Conservation (phyloP, 2,888 invertebrate genomes). For the Dicranocentrus wangi region DNA sequence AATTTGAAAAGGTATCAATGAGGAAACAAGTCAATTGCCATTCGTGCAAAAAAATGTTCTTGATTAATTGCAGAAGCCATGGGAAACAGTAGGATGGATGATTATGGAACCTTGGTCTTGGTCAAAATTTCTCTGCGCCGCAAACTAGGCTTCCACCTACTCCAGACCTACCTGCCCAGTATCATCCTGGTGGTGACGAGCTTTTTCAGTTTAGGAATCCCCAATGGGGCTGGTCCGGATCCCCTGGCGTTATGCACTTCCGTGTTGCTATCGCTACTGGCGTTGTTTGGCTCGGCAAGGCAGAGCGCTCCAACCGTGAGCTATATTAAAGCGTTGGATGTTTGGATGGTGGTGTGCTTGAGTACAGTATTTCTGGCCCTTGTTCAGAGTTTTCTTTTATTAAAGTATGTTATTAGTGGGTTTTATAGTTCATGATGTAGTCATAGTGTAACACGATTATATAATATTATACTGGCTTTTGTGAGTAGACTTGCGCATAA, state of each 20-base stretch:
- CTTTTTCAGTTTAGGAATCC: slow-evolving; percentile 21
- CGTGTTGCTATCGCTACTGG: slow-evolving; percentile 2
- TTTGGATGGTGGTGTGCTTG: slow-evolving; percentile 32
- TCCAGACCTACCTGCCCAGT: slow-evolving; percentile 29
- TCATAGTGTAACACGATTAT: too few relatives aligned
- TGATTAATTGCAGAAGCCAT: too few relatives aligned
- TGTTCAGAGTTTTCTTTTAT: slow-evolving; percentile 2
- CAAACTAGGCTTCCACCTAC: slow-evolving; percentile 23
- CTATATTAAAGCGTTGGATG: slow-evolving; percentile 28
- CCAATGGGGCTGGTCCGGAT: not conserved
- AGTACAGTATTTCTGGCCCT: slow-evolving; percentile 8
- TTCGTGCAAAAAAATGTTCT: too few relatives aligned
- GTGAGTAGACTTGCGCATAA: too few relatives aligned
- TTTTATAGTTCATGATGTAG: too few relatives aligned
- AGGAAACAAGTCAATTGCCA: too few relatives aligned
- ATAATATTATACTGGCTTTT: too few relatives aligned
- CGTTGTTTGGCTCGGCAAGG: slow-evolving; percentile 14
- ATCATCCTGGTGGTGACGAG: not conserved
- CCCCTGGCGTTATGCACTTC: not conserved
- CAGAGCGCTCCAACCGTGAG: slow-evolving; percentile 26
- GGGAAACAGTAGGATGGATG: not conserved
- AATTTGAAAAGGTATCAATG: not conserved
- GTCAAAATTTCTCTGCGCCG: not conserved
- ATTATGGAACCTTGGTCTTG: not conserved
- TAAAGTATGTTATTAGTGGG: too few relatives aligned